Evolutionary conservation across 2,888 invertebrate species (phyloP), one percentile per base, ranked within the genome.

Genomic region (Xestia c-nigrum): DNA sequence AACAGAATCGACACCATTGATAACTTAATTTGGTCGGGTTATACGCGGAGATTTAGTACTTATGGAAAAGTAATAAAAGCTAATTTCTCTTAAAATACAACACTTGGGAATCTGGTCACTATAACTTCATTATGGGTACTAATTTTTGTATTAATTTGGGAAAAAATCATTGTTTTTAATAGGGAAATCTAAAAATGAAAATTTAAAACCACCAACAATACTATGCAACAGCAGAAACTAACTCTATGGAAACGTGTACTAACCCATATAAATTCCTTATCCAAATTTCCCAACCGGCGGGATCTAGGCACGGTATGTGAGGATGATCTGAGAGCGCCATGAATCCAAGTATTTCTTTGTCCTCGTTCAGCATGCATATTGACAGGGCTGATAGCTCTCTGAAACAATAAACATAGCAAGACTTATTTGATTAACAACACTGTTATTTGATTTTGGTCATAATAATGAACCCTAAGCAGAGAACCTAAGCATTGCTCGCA

Each of bases 211-310:
- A 57, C 16, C 14, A 6, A 24, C 57, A 24, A 57, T 57, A 6
- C 24, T 24, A 57, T 57, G 1, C n/a, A 5, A 59, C 16, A 16
- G 31, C 16, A 16, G 31, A 31, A 24, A 57, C 24, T 24, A 14
- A 24, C 12, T n/a, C 21, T 65, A 40, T 40, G 9, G 31, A 16
- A 68, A 40, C 12, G 16, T 69, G 7, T 69, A 93, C 94, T 92
- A 67, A 96, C 96, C 94, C 93, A 88, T 91, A 96, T 90, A 94
- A 91, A 85, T 96, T 96, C 73, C 96, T 89, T 38, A 95, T 90
- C 96, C 96, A 96, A 6, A 85, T 82, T 72, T 96, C 94, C 97
- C 98, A 98, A 68, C 95, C 96, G 50, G 94, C 94, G 0, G 97
- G 93, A 19, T 97, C 96, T 9, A 98, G 91, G 0, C 97, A 94